Evolutionary conservation across 2,113 vertebrate species (phyloP), one percentile per base, ranked within the genome.

Genomic region (Gorsachius goisagi): DNA sequence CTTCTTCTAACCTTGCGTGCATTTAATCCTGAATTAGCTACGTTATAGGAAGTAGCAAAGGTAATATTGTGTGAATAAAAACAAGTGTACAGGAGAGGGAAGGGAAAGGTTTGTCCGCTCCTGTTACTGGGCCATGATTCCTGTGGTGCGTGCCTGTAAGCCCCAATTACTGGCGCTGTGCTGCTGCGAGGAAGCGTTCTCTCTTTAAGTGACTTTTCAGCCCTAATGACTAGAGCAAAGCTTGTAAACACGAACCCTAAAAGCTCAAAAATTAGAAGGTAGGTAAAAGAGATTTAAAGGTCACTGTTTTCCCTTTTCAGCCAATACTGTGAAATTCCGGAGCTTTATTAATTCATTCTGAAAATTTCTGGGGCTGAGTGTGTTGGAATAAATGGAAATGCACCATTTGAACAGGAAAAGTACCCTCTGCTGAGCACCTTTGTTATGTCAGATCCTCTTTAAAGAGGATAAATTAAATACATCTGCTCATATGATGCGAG

Each of bases 251-350:
- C 5, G 22, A 76, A 68, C 37, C 52, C 73, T 82, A 11, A 71
- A 76, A 56, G 52, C 76, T 78, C 8, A 76, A 66, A 90, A 89
- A 22, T 26, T 33, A 69, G 41, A 30, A 89, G 69, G 76, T 49
- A 58, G 71, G 20, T 82, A 44, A 41, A 35, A 87, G 52, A 88
- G 52, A 56, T 60, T 59, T 87, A 92, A 94, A 89, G 91, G 69
- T 79, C 49, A 62, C 39, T 55, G 13, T 47, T 77, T 23, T 72
- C 23, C 28, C 62, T 58, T 90, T 85, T 52, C 58, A 79, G 35
- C 11, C 35, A n/a, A 28, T 84, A 28, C 49, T 18, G 5, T 85
- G 71, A 82, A 68, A 82, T 96, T 53, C 55, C 66, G 81, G 39
- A 52, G 27, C 49, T 92, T 90, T 39, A 5, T 52, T 21, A 8